These are phyloP conservation scores for Lanius collurio DNA, from an alignment of 2,113 vertebrate species.

Conservation along the genomic window DNA sequence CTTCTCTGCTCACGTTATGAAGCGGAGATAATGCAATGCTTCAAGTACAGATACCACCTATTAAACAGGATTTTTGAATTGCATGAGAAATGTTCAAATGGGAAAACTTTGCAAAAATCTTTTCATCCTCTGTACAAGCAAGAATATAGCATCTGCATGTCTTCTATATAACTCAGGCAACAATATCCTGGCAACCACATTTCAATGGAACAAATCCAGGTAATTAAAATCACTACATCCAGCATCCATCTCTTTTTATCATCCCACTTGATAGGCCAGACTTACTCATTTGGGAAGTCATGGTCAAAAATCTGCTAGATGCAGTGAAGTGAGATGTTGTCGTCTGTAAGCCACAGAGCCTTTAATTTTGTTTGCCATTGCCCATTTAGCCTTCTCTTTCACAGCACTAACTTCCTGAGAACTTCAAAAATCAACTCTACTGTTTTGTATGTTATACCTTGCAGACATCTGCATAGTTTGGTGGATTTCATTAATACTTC, in stretches of 20 bases:
- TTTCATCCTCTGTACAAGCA: conserved; percentile 40
- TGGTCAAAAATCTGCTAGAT: not conserved
- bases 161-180: conserved; percentile 73
- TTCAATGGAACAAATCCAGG: conserved; percentile 69
- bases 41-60: conserved; percentile 38
- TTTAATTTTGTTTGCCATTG: not conserved
- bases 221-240: conserved; percentile 65
- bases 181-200: conserved; percentile 86
- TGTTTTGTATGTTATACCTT: not conserved
- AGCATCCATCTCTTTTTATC: conserved; percentile 52
- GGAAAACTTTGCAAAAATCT: conserved; percentile 52
- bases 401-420: not conserved
- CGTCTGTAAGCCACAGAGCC: not conserved
- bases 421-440: not conserved
- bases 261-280: conserved; percentile 41
- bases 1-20: not conserved
- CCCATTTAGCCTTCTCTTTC: not conserved
- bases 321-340: not conserved
- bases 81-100: not conserved
- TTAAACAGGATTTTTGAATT: conserved; percentile 20
- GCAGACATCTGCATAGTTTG: not conserved
- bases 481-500: not conserved
- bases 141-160: conserved; percentile 53
- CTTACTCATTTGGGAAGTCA: not conserved
- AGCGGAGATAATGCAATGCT: conserved; percentile 36